phyloP scores from a whole-genome alignment of 1,140 invertebrate species.

The Drosophila ananassae region DNA sequence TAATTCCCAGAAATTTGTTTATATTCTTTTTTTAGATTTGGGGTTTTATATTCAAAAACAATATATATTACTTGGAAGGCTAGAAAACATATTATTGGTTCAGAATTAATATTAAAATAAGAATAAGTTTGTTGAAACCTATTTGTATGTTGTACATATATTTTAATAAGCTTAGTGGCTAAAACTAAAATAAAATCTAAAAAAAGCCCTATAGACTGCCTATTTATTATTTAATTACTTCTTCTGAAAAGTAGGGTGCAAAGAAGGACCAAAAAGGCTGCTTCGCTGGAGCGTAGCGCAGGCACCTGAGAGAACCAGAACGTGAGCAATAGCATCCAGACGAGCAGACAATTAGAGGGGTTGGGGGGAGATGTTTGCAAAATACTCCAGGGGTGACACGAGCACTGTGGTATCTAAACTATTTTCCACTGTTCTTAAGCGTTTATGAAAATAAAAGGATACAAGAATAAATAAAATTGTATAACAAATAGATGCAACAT shows the following conservation, averaged over 20 bases:
- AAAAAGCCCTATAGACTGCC: too few species aligned
- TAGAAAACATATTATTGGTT: too few species aligned
- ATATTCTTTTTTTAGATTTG: background rate
- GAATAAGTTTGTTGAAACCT: too few species aligned
- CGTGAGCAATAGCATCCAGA: constrained; percentile 63
- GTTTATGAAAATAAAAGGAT: too few species aligned
- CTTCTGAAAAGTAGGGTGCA: constrained; percentile 11
- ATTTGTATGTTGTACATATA: too few species aligned
- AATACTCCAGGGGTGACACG: constrained; percentile 22
- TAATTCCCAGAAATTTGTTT: background rate
- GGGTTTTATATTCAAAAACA: too few species aligned
- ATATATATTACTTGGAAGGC: too few species aligned
- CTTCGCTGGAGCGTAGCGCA: constrained; percentile 40
- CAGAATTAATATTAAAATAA: background rate
- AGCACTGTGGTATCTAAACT: constrained; percentile 30
- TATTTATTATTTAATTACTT: background rate
- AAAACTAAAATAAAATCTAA: background rate
- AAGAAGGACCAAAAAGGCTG: constrained; percentile 7
- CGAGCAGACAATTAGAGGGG: constrained; percentile 48
- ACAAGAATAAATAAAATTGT: too few species aligned
- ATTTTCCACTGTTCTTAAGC: background rate
- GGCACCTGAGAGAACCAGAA: constrained; percentile 51
- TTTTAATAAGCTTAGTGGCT: background rate
- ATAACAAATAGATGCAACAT: too few species aligned
- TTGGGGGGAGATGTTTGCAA: constrained; percentile 11